These are phyloP conservation scores for Coptotermes formosanus DNA, from an alignment of 1,140 invertebrate genomes.

Conservation along the genomic window DNA sequence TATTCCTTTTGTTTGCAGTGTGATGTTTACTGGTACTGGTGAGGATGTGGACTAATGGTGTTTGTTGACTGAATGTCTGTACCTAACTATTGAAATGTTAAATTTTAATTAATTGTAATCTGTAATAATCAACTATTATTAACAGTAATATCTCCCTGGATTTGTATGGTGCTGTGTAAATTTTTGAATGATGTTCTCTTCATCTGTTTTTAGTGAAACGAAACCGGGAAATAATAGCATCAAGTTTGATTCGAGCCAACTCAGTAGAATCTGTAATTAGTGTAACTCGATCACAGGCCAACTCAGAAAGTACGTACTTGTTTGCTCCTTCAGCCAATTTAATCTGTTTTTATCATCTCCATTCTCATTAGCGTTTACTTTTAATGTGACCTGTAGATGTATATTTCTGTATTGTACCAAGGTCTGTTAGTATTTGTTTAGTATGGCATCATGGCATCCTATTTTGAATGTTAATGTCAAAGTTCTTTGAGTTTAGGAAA, in stretches of 20 bases:
- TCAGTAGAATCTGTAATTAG: slow-evolving; percentile 43
- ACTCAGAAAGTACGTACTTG: slow-evolving; percentile 41
- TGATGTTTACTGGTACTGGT: not conserved
- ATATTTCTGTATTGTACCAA: not conserved
- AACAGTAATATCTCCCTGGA: not conserved
- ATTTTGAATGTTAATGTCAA: too few relatives aligned
- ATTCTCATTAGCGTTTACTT: not conserved
- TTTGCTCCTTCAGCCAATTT: not conserved
- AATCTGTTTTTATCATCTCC: slow-evolving; percentile 1
- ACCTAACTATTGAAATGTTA: too few relatives aligned
- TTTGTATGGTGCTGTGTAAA: not conserved
- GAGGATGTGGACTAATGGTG: not conserved
- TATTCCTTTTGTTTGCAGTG: not conserved
- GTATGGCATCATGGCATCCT: too few relatives aligned
- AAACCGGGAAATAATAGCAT: slow-evolving; percentile 22
- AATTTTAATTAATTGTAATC: too few relatives aligned
- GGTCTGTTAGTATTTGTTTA: too few relatives aligned
- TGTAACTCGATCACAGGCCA: slow-evolving; percentile 36
- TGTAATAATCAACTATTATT: not conserved
- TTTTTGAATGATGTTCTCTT: not conserved
- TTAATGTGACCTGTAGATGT: not conserved
- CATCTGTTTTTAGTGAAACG: slow-evolving; percentile 24
- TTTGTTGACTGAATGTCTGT: not conserved
- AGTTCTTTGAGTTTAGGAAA: too few relatives aligned
- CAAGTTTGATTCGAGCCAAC: slow-evolving; percentile 38